These are phyloP conservation scores for Suncus etruscus DNA, from an alignment of 2,113 vertebrate genomes.

Conservation along the genomic window DNA sequence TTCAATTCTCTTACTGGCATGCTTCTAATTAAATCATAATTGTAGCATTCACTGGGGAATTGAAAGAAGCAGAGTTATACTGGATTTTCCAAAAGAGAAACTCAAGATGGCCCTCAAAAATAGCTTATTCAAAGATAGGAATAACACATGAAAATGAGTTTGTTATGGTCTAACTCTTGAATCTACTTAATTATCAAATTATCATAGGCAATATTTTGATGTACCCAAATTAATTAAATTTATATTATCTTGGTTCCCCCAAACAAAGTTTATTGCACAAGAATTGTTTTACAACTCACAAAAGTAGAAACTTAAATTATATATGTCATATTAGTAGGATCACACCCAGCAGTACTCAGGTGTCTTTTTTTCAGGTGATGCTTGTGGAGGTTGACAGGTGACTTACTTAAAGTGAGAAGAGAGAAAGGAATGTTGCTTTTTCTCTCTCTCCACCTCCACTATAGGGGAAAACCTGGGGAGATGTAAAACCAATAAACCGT, in stretches of 20 bases:
- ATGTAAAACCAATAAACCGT: too few relatives aligned
- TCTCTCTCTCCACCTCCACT: too few relatives aligned
- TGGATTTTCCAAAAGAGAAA: conserved; percentile 75
- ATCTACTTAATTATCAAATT: conserved; percentile 68
- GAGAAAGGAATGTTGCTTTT: too few relatives aligned
- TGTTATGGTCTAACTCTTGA: conserved; percentile 65
- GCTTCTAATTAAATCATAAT: conserved; percentile 87
- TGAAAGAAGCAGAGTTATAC: conserved; percentile 82
- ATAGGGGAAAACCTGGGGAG: too few relatives aligned
- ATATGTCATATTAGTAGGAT: background rate
- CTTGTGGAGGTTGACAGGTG: too few relatives aligned
- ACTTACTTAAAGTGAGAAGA: too few relatives aligned
- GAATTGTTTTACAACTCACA: too few relatives aligned
- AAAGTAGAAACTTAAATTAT: background rate
- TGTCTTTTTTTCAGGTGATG: too few relatives aligned
- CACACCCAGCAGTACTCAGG: too few relatives aligned
- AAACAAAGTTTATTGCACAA: too few relatives aligned
- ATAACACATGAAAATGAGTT: conserved; percentile 25
- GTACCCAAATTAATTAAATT: conserved; percentile 58
- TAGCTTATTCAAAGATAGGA: conserved; percentile 64
- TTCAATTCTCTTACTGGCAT: conserved; percentile 79
- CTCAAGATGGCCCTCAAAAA: conserved; percentile 65
- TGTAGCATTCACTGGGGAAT: conserved; percentile 79
- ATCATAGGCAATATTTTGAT: conserved; percentile 44
- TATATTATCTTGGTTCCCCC: background rate